A percentile compares a stretch with the other conserved stretches of the same genome.
phyloP scores from a whole-genome alignment of 2,888 invertebrate species.

The Ectemnius lituratus region DNA sequence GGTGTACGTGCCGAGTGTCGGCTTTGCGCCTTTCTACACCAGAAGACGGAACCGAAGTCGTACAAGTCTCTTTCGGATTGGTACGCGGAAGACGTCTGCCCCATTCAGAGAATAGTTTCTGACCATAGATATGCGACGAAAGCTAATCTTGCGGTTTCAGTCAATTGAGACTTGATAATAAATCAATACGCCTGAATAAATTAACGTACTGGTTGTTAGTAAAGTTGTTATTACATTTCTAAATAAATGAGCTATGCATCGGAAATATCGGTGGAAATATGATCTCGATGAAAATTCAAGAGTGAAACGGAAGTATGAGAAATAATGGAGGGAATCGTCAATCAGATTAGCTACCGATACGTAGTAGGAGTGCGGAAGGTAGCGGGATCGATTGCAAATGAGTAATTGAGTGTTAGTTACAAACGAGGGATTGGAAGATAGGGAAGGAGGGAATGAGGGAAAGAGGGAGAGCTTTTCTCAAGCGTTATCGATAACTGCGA shows the following conservation, averaged over 20 bases:
- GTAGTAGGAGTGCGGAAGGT: too few species aligned
- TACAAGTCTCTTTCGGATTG: conserved; percentile 60
- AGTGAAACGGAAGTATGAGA: too few species aligned
- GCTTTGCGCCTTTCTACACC: conserved; percentile 80
- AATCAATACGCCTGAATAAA: not conserved
- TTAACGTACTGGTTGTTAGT: not conserved
- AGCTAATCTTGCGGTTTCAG: not conserved
- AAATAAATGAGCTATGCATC: too few species aligned
- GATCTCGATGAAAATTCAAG: too few species aligned
- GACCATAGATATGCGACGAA: conserved; percentile 36
- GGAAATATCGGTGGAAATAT: too few species aligned
- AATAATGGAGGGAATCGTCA: too few species aligned
- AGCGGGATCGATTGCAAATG: not conserved
- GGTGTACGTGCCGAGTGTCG: conserved; percentile 80
- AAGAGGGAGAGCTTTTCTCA: conserved; percentile 1
- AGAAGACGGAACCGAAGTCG: conserved; percentile 27
- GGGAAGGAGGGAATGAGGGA: not conserved
- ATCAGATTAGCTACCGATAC: too few species aligned
- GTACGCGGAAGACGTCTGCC: conserved; percentile 63
- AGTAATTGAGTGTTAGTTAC: conserved; percentile 3
- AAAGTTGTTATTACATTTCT: not conserved
- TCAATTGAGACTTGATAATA: not conserved
- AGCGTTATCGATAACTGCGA: conserved; percentile 4
- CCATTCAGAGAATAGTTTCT: conserved; percentile 55
- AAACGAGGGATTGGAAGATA: not conserved